These are phyloP conservation scores for Albula goreensis DNA, from an alignment of 2,113 vertebrate genomes.

Conservation along the genomic window DNA sequence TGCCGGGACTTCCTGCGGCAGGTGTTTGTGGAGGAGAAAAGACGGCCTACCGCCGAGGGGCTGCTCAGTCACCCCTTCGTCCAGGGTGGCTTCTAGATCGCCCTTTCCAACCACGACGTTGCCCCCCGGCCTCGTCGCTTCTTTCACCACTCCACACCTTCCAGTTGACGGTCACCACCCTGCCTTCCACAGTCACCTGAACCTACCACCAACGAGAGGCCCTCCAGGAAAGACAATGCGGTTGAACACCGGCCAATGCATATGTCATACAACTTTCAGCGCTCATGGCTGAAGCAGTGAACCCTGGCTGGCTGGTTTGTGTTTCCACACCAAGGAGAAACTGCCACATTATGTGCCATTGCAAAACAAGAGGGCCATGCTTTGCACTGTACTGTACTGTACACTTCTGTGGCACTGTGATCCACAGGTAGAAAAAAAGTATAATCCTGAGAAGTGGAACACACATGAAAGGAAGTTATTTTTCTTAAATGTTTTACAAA, in stretches of 20 bases:
- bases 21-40: conserved; percentile 89
- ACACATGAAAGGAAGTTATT: neutral
- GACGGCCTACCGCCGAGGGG: conserved; percentile 81
- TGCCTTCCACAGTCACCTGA: conserved; percentile 17
- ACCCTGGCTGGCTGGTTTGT: neutral
- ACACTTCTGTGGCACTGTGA: neutral
- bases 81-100: conserved; percentile 74
- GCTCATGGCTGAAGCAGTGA: neutral
- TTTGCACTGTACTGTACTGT: neutral
- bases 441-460: neutral
- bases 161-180: conserved; percentile 14
- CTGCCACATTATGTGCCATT: neutral
- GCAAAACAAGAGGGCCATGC: neutral
- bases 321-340: neutral
- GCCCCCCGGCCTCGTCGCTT: conserved; percentile 22
- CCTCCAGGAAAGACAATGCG: neutral
- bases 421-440: neutral
- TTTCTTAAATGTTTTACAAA: neutral
- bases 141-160: conserved; percentile 40
- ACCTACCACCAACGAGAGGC: conserved; percentile 2
- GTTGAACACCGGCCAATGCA: neutral
- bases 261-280: neutral
- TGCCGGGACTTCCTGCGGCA: conserved; percentile 84
- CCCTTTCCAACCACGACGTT: neutral
- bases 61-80: conserved; percentile 83